Conservation (phyloP, 2,888 invertebrate genomes). For the Zygothrica quintamaculata region DNA sequence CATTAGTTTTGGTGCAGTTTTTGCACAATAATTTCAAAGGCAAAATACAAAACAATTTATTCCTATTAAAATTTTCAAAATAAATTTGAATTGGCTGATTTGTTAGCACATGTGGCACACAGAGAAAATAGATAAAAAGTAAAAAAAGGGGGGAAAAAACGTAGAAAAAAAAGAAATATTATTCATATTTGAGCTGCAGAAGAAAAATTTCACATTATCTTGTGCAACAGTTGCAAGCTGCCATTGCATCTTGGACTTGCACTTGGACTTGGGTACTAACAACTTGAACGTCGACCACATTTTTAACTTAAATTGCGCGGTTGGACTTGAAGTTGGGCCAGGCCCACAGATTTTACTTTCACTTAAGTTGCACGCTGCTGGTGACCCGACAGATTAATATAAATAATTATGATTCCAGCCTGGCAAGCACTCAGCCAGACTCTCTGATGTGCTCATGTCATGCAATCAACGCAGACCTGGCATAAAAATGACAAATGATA, state of each 20-base stretch:
- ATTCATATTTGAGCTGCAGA: conserved; percentile 44
- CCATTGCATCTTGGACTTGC: conserved; percentile 10
- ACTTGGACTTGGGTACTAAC: conserved; percentile 12
- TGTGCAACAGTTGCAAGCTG: conserved; percentile 66
- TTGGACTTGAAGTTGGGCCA: conserved; percentile 21
- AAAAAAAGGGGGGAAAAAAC: conserved; percentile 23
- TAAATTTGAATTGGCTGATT: conserved; percentile 25
- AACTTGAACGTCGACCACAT: not conserved
- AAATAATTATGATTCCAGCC: conserved; percentile 72
- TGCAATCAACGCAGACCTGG: conserved; percentile 63
- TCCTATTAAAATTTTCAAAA: conserved; percentile 48
- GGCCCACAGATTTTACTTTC: conserved; percentile 62
- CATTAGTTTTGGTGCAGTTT: conserved; percentile 42
- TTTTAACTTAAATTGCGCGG: no score
- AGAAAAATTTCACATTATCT: conserved; percentile 66
- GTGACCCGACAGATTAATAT: conserved; percentile 80
- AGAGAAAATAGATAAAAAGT: conserved; percentile 43
- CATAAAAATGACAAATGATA: conserved; percentile 50
- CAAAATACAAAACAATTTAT: conserved; percentile 57
- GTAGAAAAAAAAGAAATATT: conserved; percentile 22
- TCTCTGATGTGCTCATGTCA: conserved; percentile 75
- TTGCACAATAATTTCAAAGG: conserved; percentile 43
- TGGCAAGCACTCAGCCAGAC: conserved; percentile 24
- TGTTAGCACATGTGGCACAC: conserved; percentile 59
- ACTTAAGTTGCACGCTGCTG: conserved; percentile 55